Conservation (phyloP, 2,888 invertebrate genomes). For the Ectemnius continuus region DNA sequence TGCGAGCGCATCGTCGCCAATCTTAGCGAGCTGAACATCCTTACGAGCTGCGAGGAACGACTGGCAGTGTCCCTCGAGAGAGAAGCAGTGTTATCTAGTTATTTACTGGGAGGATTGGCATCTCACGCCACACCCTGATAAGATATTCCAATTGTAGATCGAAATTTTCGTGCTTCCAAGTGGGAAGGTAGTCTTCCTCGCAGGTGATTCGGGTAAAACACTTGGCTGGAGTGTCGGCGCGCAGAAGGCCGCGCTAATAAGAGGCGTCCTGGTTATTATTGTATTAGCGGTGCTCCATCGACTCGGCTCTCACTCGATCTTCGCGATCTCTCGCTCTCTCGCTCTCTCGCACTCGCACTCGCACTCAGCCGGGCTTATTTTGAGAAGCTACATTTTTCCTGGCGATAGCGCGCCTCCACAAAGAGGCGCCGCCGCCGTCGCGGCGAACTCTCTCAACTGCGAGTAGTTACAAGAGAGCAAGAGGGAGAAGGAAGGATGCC, state of each 20-base stretch:
- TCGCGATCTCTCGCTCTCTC: no score
- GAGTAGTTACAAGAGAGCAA: no score
- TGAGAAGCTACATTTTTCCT: constrained; percentile 21
- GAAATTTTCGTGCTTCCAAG: no score
- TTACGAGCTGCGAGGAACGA: constrained; percentile 28
- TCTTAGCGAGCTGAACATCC: constrained; percentile 76
- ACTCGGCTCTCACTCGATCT: background rate
- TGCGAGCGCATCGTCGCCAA: constrained; percentile 75
- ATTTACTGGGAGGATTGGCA: background rate
- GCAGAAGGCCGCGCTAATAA: background rate
- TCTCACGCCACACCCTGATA: background rate
- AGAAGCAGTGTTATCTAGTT: no score
- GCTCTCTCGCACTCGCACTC: no score
- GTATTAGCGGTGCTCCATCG: background rate
- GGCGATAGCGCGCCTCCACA: constrained; percentile 10
- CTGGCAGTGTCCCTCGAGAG: background rate
- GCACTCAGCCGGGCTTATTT: constrained; percentile 27
- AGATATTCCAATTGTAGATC: background rate
- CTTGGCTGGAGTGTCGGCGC: background rate
- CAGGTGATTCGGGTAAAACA: background rate
- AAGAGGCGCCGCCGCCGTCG: background rate
- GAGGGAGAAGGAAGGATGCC: background rate
- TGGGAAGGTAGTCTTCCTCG: background rate
- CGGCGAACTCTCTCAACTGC: background rate
- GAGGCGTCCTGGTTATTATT: no score